Evolutionary conservation across 2,888 invertebrate genomes (phyloP), one percentile per base, ranked within the genome.

Genomic region (Andrena flavipes): DNA sequence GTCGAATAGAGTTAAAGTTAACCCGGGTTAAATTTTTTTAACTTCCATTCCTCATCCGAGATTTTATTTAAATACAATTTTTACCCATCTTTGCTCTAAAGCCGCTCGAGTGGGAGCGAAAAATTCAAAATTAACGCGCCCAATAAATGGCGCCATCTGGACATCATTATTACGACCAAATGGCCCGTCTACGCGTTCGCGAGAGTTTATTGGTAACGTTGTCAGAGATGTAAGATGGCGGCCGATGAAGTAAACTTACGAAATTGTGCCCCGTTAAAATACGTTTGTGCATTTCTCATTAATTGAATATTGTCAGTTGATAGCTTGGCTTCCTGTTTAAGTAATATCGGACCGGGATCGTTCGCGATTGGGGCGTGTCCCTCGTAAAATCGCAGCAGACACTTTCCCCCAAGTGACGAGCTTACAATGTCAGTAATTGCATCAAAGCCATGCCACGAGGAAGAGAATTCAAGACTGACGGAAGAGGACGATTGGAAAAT

Each of bases 401-500:
- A 80, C 16, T 59, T 59, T 80, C 29, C 29, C 29, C 33, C 29
- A n/a, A 87, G 62, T 63, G 26, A 64, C 60, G 65, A 69, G 69
- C 68, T 76, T 78, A 85, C 80, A 70, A 89, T 92, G 91, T 90
- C 92, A 80, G 76, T 91, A 62, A 87, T 88, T 73, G 84, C 80
- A 35, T 68, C 84, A 59, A 90, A 86, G 54, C 77, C 86, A 78
- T 89, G 90, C 76, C 84, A 86, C 82, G 88, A 88, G 71, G 84
- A 82, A 84, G 87, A 84, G 33, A 80, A 77, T 73, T 72, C 70
- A 51, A 56, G 68, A 60, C 68, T 60, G 71, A 76, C 48, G 23
- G 89, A 90, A 33, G 94, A 95, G 88, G 95, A 95, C 88, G 97
- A 97, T 92, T 96, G 96, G 95, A 95, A 96, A 93, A 95, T 97